Conservation (phyloP, 1,140 invertebrate species). For the Phthorimaea operculella region DNA sequence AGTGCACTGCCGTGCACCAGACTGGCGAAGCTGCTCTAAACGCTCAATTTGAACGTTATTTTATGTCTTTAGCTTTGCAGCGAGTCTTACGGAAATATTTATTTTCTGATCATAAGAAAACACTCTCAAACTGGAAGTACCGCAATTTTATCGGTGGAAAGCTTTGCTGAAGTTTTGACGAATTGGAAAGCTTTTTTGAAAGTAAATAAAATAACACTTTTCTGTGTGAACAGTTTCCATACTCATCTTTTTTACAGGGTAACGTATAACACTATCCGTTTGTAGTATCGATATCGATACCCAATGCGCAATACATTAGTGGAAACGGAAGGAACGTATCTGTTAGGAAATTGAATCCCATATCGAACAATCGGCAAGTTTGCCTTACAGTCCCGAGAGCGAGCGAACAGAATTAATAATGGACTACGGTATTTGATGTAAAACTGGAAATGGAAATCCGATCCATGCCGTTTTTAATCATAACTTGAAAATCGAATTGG, state of each 20-base stretch:
- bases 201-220: too few species aligned
- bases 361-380: slow-evolving; percentile 12
- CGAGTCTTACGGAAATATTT: too few species aligned
- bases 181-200: too few species aligned
- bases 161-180: too few species aligned
- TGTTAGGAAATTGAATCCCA: slow-evolving; percentile 30
- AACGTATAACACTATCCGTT: neutral
- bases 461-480: neutral
- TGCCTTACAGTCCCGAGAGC: slow-evolving; percentile 10
- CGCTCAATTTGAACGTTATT: neutral
- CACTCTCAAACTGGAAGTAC: too few species aligned
- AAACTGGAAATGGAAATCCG: neutral
- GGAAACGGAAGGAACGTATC: slow-evolving; percentile 19
- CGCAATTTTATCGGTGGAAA: too few species aligned
- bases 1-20: too few species aligned
- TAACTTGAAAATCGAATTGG: too few species aligned
- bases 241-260: neutral
- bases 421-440: neutral
- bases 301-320: slow-evolving; percentile 7
- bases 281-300: neutral
- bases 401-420: neutral
- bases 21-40: neutral
- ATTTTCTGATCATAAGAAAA: too few species aligned
- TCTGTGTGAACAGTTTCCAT: too few species aligned
- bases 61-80: too few species aligned